Base-by-base conservation (phyloP, 2,797 vertebrate species). In the Pipistrellus pipistrellus region DNA sequence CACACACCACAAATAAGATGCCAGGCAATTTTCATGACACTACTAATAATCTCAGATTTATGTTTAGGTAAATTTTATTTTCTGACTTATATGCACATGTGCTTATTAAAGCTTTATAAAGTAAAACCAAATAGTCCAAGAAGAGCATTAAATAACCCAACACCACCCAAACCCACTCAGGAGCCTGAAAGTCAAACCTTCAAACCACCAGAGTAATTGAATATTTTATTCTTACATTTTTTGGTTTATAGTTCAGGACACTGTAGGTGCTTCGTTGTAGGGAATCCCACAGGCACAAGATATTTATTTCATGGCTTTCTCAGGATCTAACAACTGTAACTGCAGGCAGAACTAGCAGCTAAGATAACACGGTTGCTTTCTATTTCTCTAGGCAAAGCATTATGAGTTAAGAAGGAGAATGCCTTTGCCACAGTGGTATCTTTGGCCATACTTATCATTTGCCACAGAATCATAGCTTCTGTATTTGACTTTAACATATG, bases 101-200 rank as follows among this genome's bases (percentile, higher is more conserved):
- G 46, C 17, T 95, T 96, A 80, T 62, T 96, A 78, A 92, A 96
- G 6, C 53, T 92, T 78, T 88, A 57, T 48, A 78, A 93, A 90
- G 11, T 94, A 81, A 87, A 94, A 91, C 6, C 73, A 77, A 73
- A 59, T 94, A 72, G 81, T 93, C 20, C 88, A 73, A 92, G 72
- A 77, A 92, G 72, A 77, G 3, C 20, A 41, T 59, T 92, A 59
- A 88, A 77, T 81, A 71, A 62, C 62, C 30, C 15, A 7, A 62
- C 30, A 30, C 30, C 7, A 57, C 18, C 14, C 46, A 12, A 3
- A 30, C 38, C 17, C 35, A 76, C 11, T 69, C 27, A 80, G 15
- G 55, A 35, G n/a, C 71, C 64, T 92, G 21, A 73, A 84, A 78
- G 32, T 82, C 62, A 94, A 48, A 41, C 10, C 55, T 72, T 64